A percentile compares a stretch with the other conserved stretches of the same genome.
These are phyloP conservation scores for Scaptomyza pallida DNA, from an alignment of 1,140 invertebrate genomes.

Conservation along the genomic window DNA sequence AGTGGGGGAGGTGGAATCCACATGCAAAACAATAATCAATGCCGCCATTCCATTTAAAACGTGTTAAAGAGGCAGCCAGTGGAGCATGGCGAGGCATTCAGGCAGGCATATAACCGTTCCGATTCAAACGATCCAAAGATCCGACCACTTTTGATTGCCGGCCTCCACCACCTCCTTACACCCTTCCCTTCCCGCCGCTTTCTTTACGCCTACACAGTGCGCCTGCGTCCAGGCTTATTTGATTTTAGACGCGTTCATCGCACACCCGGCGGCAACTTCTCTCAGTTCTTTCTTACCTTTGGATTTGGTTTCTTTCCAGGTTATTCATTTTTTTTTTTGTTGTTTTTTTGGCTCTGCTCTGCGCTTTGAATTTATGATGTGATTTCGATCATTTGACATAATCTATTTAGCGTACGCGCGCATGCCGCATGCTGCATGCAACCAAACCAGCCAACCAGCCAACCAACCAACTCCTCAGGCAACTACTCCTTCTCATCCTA, in stretches of 20 bases:
- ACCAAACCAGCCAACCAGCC: not conserved
- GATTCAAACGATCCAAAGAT: conserved; percentile 27
- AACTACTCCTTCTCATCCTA: conserved; percentile 1
- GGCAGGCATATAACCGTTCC: not conserved
- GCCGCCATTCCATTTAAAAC: conserved; percentile 76
- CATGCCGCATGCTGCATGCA: conserved; percentile 19
- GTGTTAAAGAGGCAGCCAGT: conserved; percentile 71
- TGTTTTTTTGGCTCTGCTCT: not conserved
- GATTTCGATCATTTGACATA: conserved; percentile 82
- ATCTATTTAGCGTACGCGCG: conserved; percentile 76
- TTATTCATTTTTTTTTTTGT: not conserved
- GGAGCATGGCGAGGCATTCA: not conserved
- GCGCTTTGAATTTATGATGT: conserved; percentile 73
- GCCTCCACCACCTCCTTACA: not conserved
- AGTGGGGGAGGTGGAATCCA: conserved; percentile 5
- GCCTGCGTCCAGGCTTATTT: conserved; percentile 67
- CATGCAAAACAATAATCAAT: conserved; percentile 82
- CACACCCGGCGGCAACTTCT: conserved; percentile 53
- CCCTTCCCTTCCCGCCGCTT: not conserved
- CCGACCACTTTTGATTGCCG: conserved; percentile 15
- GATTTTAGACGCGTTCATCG: conserved; percentile 79
- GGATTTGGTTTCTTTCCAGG: conserved; percentile 16
- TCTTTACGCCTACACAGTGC: conserved; percentile 66
- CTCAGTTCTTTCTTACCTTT: conserved; percentile 27
- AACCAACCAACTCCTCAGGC: not conserved